Base-by-base conservation (phyloP, 2,888 invertebrate species). In the Drosophila flavopinicola region DNA sequence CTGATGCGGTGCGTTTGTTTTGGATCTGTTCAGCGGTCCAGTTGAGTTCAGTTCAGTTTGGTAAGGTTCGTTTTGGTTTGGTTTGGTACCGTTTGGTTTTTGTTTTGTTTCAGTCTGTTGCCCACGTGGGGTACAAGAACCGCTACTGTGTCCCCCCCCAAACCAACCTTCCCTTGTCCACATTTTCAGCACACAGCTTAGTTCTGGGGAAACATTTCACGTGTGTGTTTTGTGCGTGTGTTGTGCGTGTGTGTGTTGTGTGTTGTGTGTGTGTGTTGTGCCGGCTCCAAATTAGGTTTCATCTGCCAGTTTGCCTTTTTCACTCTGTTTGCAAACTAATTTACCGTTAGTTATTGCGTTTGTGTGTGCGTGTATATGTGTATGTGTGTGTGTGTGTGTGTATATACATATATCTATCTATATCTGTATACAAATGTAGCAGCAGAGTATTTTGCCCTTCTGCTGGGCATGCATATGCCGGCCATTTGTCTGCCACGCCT, bases 311-410 rank as follows among this genome's bases (percentile, higher is more conserved):
- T 74, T 85, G 78, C 75, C 85, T 82, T 79, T 84, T 79, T 84
- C 85, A 78, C 85, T 85, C 76, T 85, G 85, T 78, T 80, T 83
- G 85, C 85, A 83, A 82, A 82, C 86, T 82, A 85, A 85, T 85
- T 85, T 82, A 85, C 79, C 82, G 86, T 83, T 82, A 85, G 85
- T 85, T 82, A 85, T 82, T 70, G 66, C 83, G 41, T 33, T 49
- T 42, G 61, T 61, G 49, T 72, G 75, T 39, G 67, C 39, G 39
- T 39, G 39, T 61, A 13, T 53, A 37, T 42, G n/a, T 37, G 39
- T 52, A 25, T 47, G 48, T 42, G 10, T 53, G 30, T 44, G 33
- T 45, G n/a, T 13, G 38, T 24, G 13, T 29, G n/a, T 35, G 20
- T 20, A 23, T 29, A 30, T 45, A 49, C 10, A 29, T 29, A 32